Evolutionary conservation across 2,888 invertebrate species (phyloP).

Genomic region (Agapostemon virescens): DNA sequence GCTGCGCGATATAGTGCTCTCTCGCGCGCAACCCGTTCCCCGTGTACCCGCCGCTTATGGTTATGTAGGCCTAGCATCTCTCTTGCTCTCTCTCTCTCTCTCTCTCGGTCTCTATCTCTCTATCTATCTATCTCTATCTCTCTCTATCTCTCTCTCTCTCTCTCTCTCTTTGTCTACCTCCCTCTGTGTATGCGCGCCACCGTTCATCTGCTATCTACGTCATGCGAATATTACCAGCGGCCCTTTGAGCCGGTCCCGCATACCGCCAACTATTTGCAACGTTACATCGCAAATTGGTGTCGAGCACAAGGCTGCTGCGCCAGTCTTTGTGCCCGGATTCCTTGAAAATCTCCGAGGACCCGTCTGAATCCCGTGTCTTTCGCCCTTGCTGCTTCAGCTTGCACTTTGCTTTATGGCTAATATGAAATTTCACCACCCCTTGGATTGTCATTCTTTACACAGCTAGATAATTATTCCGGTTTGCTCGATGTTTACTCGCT

Average conservation of each 20-base stretch:
- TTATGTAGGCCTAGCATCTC: slow-evolving; percentile 62
- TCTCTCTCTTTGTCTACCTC: not conserved
- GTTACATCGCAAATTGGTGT: slow-evolving; percentile 48
- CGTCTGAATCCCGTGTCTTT: slow-evolving; percentile 5
- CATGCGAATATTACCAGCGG: slow-evolving; percentile 58
- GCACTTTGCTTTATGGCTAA: not conserved
- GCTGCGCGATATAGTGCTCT: slow-evolving; percentile 67
- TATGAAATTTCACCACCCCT: not conserved
- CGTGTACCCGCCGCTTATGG: slow-evolving; percentile 64
- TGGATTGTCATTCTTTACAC: not conserved
- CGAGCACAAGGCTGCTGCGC: slow-evolving; percentile 9
- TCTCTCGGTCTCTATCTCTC: not conserved
- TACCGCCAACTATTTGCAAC: slow-evolving; percentile 54
- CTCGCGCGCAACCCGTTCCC: slow-evolving; percentile 47
- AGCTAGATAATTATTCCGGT: not conserved
- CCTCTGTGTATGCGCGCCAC: slow-evolving; percentile 24
- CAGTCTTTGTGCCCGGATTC: slow-evolving; percentile 34
- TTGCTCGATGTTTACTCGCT: too few relatives aligned
- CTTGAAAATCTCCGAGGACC: slow-evolving; percentile 34
- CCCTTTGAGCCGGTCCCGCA: slow-evolving; percentile 52
- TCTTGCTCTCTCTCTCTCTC: not conserved
- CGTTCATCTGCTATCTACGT: slow-evolving; percentile 60
- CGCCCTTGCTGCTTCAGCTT: not conserved
- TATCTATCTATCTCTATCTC: too few relatives aligned
- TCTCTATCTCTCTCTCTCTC: not conserved